Evolutionary conservation across 2,797 vertebrate genomes (phyloP).

Genomic region (Cyclopterus lumpus): DNA sequence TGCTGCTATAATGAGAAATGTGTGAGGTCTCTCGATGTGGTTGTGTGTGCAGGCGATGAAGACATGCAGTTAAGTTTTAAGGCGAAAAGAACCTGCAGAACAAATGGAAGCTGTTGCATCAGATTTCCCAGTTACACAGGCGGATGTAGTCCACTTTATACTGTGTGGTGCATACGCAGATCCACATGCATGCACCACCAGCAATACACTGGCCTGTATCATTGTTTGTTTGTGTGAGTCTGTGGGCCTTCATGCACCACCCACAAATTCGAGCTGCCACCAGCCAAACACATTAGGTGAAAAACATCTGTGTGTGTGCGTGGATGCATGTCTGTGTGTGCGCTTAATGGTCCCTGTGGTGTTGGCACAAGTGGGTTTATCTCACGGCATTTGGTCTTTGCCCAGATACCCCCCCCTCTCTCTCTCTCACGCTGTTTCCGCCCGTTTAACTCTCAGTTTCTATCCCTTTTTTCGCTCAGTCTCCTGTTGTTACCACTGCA

Average conservation of each 20-base stretch:
- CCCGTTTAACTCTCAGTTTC: constrained; percentile 1
- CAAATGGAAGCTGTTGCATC: constrained; percentile 4
- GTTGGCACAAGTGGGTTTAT: constrained; percentile 27
- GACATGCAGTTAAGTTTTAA: constrained; percentile 9
- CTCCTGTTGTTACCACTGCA: constrained; percentile 21
- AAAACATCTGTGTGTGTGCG: constrained; percentile 16
- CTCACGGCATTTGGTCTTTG: constrained; percentile 11
- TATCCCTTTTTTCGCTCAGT: background rate
- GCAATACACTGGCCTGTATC: background rate
- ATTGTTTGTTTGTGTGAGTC: background rate
- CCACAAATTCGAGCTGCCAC: constrained; percentile 11
- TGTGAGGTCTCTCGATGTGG: constrained; percentile 45
- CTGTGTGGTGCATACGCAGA: background rate
- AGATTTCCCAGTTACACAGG: background rate
- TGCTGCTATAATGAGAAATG: constrained; percentile 42
- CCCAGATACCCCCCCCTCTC: background rate
- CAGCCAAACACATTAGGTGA: constrained; percentile 7
- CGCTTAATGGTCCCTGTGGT: constrained; percentile 16
- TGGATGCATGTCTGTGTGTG: background rate
- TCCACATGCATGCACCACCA: background rate
- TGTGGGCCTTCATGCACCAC: background rate
- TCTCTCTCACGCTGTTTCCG: constrained; percentile 9
- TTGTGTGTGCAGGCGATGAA: constrained; percentile 12
- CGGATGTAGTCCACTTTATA: too few species aligned
- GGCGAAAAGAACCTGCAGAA: background rate